Conservation (phyloP, 2,797 vertebrate species). For the Hippocampus kuda region DNA sequence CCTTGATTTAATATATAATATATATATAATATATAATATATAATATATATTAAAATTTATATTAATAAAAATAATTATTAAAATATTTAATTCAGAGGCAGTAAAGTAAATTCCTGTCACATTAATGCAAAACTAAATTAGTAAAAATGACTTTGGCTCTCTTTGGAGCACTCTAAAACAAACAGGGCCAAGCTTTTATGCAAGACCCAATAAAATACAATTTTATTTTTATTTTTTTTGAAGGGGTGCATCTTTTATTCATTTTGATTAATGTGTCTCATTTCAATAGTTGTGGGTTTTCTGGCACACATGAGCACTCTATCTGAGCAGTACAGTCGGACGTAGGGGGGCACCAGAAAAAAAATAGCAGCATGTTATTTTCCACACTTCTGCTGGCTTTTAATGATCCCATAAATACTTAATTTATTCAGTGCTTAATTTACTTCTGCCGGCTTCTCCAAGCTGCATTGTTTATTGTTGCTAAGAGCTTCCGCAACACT, state of each 20-base stretch:
- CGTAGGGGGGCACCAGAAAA: background rate
- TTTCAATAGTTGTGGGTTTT: background rate
- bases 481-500: background rate
- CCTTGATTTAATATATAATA: no score
- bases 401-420: background rate
- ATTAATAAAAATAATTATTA: no score
- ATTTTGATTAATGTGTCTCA: background rate
- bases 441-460: background rate
- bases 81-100: no score
- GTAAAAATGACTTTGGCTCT: no score
- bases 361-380: background rate
- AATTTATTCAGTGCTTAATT: slow-evolving; percentile 3
- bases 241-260: background rate
- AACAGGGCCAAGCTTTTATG: background rate
- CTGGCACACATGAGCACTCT: background rate
- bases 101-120: no score
- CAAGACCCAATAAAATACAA: no score
- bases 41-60: no score
- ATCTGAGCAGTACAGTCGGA: slow-evolving; percentile 1
- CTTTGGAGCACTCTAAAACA: background rate
- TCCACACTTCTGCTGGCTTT: slow-evolving; percentile 1
- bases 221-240: background rate
- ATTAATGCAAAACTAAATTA: no score
- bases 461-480: background rate
- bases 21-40: no score